Evolutionary conservation across 2,113 vertebrate species (phyloP), one percentile per base, ranked within the genome.

Genomic region (Rhabdomys dilectus): DNA sequence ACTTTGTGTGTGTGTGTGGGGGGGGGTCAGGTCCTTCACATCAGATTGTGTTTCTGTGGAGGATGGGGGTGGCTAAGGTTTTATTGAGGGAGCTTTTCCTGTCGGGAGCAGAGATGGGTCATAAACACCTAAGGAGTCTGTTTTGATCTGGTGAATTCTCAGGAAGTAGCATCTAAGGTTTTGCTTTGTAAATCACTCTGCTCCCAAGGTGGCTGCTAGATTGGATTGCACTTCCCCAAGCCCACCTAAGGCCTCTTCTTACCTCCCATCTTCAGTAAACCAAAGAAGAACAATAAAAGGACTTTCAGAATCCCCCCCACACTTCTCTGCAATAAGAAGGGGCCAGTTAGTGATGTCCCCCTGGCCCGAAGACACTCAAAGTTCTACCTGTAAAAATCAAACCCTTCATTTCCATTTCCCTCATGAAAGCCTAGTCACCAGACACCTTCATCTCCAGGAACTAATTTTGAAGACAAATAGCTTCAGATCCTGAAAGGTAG

Each of bases 101-200:
- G 96, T 97, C 88, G 68, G 76, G 96, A 97, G 93, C 94, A 96
- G 95, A 96, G 88, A 90, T 36, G 4, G 95, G 98, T 96, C 97
- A 96, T 98, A 98, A 98, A 98, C 95, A 87, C 98, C 92, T 93
- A 92, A 98, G 98, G 98, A 97, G 98, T 93, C 95, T 97, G 97
- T 97, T 98, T 98, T 98, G 98, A 98, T 98, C 97, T 98, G 92
- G 84, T 94, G 87, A 96, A 93, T 98, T 97, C 97, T 96, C 98
- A 98, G 98, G 98, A 98, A 98, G 97, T 94, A 77, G 95, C 90
- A 62, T 97, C 92, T 96, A 51, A 97, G 75, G 91, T 98, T 97
- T 97, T 98, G 93, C 97, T 98, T 95, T 98, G 97, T 98, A 98
- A 98, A 98, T 98, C 87, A 97, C 77, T 96, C 62, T 94, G 91